Base-by-base conservation (phyloP, 2,797 vertebrate genomes). In the Siniperca obscura region DNA sequence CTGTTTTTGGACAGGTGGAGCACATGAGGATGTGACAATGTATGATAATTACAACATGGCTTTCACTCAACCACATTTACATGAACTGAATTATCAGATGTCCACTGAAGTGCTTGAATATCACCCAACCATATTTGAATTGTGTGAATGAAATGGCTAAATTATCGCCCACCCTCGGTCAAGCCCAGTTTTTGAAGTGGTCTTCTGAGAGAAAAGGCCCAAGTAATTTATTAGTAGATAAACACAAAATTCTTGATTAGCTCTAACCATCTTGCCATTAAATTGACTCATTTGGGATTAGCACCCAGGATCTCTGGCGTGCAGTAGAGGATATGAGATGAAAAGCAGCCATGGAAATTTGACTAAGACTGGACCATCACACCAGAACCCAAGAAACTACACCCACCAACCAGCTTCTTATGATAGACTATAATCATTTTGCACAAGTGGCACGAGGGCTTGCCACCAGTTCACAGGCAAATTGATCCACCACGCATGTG, bases 41-140 rank as follows among this genome's bases (percentile, higher is more conserved):
- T 71, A 38, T 68, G 52, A 77, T 74, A 73, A 71, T 44, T 74
- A 50, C 46, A 62, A 30, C 12, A 1, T 59, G 55, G 64, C 60
- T 69, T 84, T 77, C 56, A 52, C 52, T 76, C 16, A 34, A 38
- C 19, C 56, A 13, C 19, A 84, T 76, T 66, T 68, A 44, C 60
- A 66, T 42, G 64, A 73, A 65, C 27, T 70, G 30, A 78, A 78
- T 50, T 62, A 85, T 80, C 62, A 68, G 56, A 79, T 80, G 68
- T 78, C 64, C 52, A 56, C 16, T 80, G 59, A 84, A 79, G 78
- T 70, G 73, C 46, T 55, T 56, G 30, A 82, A 76, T 57, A 69
- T 48, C 40, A 60, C 61, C 69, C 70, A 38, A 68, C 34, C 59
- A 46, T 74, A 61, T 83, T 74, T 77, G 60, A 77, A 65, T 68